Conservation (phyloP, 2,888 invertebrate genomes). For the Tetragnatha montana region DNA sequence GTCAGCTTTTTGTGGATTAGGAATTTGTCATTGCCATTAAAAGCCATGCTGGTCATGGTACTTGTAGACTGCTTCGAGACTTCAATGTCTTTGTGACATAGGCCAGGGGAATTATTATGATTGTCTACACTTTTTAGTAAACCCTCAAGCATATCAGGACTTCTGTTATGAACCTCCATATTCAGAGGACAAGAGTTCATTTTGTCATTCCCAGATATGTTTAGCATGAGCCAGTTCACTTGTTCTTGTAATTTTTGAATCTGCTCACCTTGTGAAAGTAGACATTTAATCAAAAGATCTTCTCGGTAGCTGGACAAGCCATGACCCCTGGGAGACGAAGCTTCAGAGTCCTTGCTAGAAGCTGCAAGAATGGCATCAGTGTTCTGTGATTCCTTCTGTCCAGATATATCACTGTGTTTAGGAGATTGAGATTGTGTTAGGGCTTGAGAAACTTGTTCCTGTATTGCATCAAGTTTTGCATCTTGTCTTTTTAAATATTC, state of each 20-base stretch:
- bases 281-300: neutral
- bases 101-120: neutral
- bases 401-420: neutral
- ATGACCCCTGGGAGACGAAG: neutral
- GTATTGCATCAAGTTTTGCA: constrained; percentile 9
- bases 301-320: neutral
- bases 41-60: constrained; percentile 33
- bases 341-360: neutral
- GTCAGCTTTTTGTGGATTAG: constrained; percentile 15
- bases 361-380: neutral
- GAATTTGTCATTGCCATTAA: constrained; percentile 26
- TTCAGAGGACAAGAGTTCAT: too few relatives aligned
- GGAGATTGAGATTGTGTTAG: neutral
- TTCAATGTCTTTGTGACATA: constrained; percentile 3
- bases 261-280: constrained; percentile 3
- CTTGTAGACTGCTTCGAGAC: constrained; percentile 27
- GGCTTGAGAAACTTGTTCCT: constrained; percentile 10
- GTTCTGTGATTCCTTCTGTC: neutral
- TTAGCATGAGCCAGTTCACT: neutral
- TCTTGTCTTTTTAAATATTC: constrained; percentile 32
- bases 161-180: neutral
- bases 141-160: neutral
- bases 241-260: constrained; percentile 10
- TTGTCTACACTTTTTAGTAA: neutral
- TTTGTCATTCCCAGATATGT: too few relatives aligned